A percentile compares a stretch with the other conserved stretches of the same genome.
Evolutionary conservation across 2,113 vertebrate species (phyloP).

Genomic region (Pelmatolapia mariae): DNA sequence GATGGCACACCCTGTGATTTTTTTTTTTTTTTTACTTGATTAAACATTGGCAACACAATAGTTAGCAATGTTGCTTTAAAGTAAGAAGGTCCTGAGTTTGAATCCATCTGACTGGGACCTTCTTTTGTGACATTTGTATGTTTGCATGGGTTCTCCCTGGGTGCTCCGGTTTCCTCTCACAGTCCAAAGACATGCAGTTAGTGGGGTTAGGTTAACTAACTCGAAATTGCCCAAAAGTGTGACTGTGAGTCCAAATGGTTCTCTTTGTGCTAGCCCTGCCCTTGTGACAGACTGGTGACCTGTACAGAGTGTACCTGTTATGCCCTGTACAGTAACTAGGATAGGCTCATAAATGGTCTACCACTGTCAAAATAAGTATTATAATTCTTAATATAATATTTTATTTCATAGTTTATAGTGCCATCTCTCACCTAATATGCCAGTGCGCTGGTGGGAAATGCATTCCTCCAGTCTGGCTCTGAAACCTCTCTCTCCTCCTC

Average conservation of each 20-base stretch:
- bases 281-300: neutral
- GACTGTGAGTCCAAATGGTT: neutral
- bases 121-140: neutral
- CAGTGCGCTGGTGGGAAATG: constrained; percentile 53
- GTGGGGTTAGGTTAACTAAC: neutral
- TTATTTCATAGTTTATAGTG: neutral
- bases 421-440: constrained; percentile 64
- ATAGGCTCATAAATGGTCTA: neutral
- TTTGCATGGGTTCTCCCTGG: neutral
- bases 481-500: constrained; percentile 75
- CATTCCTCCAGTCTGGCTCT: constrained; percentile 78
- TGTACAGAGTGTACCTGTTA: neutral
- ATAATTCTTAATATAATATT: neutral
- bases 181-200: neutral
- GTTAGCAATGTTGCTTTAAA: neutral
- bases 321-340: neutral
- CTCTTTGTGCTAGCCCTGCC: neutral
- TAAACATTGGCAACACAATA: neutral
- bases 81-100: neutral
- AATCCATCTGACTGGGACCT: rapidly evolving
- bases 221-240: neutral
- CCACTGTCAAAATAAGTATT: neutral
- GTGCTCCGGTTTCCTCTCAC: neutral
- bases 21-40: neutral
- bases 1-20: neutral